Base-by-base conservation (phyloP, 37 sponge, comb jelly and placozoan genomes). In the Aplysina aerophoba region DNA sequence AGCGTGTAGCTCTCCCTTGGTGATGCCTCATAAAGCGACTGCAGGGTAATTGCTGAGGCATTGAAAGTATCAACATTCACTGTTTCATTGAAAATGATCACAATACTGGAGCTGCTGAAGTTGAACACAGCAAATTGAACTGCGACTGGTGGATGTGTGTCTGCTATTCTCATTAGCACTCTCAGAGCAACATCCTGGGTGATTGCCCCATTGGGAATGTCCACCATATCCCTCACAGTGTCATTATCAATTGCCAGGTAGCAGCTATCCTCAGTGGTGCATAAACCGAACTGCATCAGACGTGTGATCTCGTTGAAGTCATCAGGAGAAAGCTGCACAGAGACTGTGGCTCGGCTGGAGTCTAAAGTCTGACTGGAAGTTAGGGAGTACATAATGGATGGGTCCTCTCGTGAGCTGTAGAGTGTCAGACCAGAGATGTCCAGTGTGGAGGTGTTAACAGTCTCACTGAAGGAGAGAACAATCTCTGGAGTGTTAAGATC, bases 251-350 rank as follows among this genome's bases (percentile, higher is more conserved):
- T 44, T 22, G 85, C 80, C 15, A 97, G 69, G 57, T 81, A 88
- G 63, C 97, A 97, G 31, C 72, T 65, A 6, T 58, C 27, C 33
- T 40, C 6, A 22, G 44, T 79, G 21, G 63, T 81, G 64, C 96
- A 95, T 13, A 95, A 69, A 4, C 22, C 79, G 41, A 16, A 38
- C 16, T 39, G 24, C 53, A 75, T 21, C 22, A 85, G 61, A 67
- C 69, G 56, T 19, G 88, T 81, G 21, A 97, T 84, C 72, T 80
- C 91, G 84, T 94, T 92, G 79, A 92, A 93, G 67, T 97, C 97
- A 56, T 65, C 79, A 78, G 68, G 79, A 31, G 93, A 90, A 20
- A 97, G 87, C 14, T 0, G 40, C 16, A 97, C 55, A 21, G 79
- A 72, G 0, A 97, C 41, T 17, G 85, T 66, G 62, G 97, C 86